Base-by-base conservation (phyloP, 2,888 invertebrate species). In the Lepidonotus clava region DNA sequence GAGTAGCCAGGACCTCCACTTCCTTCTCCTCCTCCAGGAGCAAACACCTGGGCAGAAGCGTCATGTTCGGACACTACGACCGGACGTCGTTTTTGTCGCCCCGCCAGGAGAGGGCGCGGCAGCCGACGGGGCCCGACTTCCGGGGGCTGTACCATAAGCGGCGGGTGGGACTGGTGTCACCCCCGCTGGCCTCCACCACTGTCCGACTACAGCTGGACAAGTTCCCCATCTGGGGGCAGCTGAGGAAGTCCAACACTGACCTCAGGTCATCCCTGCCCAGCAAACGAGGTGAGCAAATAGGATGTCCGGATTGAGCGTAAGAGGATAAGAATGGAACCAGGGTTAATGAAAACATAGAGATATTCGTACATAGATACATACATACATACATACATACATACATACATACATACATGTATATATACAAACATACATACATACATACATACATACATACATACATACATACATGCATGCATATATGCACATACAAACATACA, bases 21-120 rank as follows among this genome's bases (percentile, higher is more conserved):
- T n/a, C n/a, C n/a, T n/a, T 5, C 28, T 5, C 61, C 61, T 61
- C 61, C 61, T n/a, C n/a, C 2, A 28, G 14, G 1, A 32, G 61
- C 5, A 28, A 2, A n/a, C 46, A 24, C 32, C n/a, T 2, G 2
- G 11, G 38, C 36, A 38, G 36, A 11, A 24, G 80, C 11, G 46
- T 24, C 46, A 80, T 80, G 80, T 46, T 80, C 80, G 41, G 46
- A 8, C 41, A 51, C n/a, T 80, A 46, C 28, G 80, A 80, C 46
- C 80, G 80, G 80, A 80, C 14, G 51, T 80, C 46, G 28, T 80
- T 80, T 34, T 46, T 80, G 46, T 46, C 80, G 28, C 51, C 80
- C n/a, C 80, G 80, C 80, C 51, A 41, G 46, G 80, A 80, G 46
- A 80, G 80, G 80, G 80, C 80, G 51, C 80, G 51, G 21, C 41